Evolutionary conservation across 2,113 vertebrate genomes (phyloP).

Genomic region (Larimichthys crocea): DNA sequence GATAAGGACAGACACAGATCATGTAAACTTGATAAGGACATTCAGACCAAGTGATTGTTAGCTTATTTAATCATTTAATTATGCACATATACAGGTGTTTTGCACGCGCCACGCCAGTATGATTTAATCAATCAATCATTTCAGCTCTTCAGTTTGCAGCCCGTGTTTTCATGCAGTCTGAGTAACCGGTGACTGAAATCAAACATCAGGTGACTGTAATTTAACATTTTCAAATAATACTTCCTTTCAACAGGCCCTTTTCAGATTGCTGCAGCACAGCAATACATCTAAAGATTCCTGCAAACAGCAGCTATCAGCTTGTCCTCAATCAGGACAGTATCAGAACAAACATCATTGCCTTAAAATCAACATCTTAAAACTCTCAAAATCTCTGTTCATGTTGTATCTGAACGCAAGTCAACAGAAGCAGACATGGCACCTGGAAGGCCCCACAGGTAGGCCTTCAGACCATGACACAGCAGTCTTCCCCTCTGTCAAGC

Average conservation of each 20-base stretch:
- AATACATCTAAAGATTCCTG: not conserved
- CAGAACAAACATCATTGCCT: not conserved
- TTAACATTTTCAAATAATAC: not conserved
- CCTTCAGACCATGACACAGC: constrained; percentile 49
- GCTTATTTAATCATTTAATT: not conserved
- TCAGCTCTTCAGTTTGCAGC: not conserved
- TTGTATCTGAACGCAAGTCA: not conserved
- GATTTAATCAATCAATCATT: not conserved
- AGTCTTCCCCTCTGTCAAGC: not conserved
- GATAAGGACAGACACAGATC: not conserved
- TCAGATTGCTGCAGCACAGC: not conserved
- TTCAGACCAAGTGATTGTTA: not conserved
- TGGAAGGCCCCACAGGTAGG: constrained; percentile 19
- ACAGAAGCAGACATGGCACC: constrained; percentile 6
- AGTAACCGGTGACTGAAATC: not conserved
- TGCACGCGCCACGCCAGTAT: not conserved
- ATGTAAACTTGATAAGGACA: not conserved
- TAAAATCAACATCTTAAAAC: not conserved
- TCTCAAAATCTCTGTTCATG: not conserved
- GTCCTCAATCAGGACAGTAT: not conserved
- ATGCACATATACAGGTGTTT: not conserved
- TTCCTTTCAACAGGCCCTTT: not conserved
- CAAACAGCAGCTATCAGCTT: not conserved
- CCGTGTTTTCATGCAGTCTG: not conserved
- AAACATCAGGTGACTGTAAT: not conserved